Percentiles rank a stretch among this genome's conserved stretches.
Conservation (phyloP, 2,797 vertebrate species). For the Phrynocephalus vlangalii region DNA sequence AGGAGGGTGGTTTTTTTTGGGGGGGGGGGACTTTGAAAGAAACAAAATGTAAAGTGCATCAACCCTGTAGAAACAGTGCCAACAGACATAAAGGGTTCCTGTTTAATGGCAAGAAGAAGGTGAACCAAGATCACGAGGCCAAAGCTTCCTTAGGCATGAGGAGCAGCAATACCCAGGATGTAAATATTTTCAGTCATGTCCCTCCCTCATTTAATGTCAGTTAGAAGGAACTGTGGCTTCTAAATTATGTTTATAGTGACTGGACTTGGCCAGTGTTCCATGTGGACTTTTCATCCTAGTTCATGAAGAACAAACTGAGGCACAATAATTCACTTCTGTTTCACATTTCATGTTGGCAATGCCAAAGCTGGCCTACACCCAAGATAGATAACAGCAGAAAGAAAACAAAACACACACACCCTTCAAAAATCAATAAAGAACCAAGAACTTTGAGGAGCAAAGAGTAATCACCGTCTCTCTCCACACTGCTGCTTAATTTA, state of each 20-base stretch:
- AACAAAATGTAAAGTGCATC: neutral
- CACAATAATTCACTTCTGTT: neutral
- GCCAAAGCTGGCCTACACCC: neutral
- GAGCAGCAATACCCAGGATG: neutral
- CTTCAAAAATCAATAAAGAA: slow-evolving; percentile 36
- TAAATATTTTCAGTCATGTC: too few species aligned
- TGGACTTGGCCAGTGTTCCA: neutral
- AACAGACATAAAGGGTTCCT: too few species aligned
- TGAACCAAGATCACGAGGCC: neutral
- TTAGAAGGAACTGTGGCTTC: neutral
- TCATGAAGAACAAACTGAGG: neutral
- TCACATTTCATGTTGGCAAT: neutral
- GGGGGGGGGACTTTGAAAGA: neutral
- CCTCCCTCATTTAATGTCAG: neutral
- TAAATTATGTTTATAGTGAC: neutral
- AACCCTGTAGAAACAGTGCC: too few species aligned
- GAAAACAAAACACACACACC: slow-evolving; percentile 33
- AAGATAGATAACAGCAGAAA: neutral
- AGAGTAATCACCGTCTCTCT: slow-evolving; percentile 56
- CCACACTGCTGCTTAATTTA: slow-evolving; percentile 52
- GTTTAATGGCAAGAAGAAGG: too few species aligned
- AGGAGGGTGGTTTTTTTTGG: too few species aligned
- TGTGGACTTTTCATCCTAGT: neutral
- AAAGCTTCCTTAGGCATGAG: neutral
- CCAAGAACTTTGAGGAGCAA: slow-evolving; percentile 36